These are phyloP conservation scores for Agrypnia vestita DNA, from an alignment of 1,140 invertebrate species.

Conservation along the genomic window DNA sequence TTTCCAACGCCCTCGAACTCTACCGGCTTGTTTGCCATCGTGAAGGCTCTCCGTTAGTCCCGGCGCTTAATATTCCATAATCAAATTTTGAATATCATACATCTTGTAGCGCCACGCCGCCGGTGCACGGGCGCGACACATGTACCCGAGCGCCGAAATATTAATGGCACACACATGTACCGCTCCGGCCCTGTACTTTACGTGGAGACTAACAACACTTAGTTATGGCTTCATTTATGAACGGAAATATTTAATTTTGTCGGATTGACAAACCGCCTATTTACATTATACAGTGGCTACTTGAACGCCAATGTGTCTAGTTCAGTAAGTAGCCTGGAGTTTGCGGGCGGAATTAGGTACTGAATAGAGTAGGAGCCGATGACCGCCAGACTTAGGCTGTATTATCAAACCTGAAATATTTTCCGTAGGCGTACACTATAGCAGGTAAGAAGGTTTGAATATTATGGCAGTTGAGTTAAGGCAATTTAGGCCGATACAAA, in stretches of 20 bases:
- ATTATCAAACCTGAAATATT: no score
- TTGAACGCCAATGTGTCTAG: no score
- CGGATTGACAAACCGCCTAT: no score
- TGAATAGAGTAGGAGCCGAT: no score
- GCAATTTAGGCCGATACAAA: no score
- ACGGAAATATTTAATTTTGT: background rate
- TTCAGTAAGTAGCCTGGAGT: no score
- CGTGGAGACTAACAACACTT: background rate
- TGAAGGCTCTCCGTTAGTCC: constrained; percentile 15
- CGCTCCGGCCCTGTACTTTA: background rate
- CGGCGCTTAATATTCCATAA: constrained; percentile 50
- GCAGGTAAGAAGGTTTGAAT: no score
- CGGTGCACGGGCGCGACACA: background rate
- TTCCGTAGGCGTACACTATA: no score
- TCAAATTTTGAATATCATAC: constrained; percentile 56
- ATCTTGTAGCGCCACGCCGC: constrained; percentile 35
- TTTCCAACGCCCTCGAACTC: background rate
- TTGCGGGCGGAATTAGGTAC: no score
- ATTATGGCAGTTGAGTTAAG: no score
- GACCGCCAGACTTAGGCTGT: no score
- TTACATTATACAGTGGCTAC: no score
- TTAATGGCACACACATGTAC: constrained; percentile 25
- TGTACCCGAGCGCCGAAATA: constrained; percentile 11
- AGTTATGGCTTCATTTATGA: background rate
- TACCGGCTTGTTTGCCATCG: constrained; percentile 20